Evolutionary conservation across 1,140 invertebrate genomes (phyloP), one percentile per base, ranked within the genome.

Genomic region (Coptotermes formosanus): DNA sequence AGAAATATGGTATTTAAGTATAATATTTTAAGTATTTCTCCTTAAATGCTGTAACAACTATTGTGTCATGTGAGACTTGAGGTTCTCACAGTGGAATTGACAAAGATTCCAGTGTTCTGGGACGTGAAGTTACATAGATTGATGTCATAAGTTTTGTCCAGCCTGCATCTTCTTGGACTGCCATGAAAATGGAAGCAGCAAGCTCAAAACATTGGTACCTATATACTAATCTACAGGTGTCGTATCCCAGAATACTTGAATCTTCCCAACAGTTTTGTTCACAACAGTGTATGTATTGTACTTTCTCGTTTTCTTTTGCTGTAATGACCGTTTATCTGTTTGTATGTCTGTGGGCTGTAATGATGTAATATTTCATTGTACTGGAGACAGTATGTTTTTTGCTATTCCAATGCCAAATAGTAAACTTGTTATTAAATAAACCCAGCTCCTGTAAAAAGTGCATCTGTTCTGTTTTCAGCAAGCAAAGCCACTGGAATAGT

Each of bases 361-460:
- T 75, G 64, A 75, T 64, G 59, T 64, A 64, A 16, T 64, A 21
- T 64, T 64, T 64, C 59, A 64, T 75, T 75, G 64, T 75, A 75
- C 25, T 75, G 64, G 64, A 75, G 25, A 75, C 64, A 75, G 16
- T 6, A 75, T 30, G n/a, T 75, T 75, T 75, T 75, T 75, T 38
- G 64, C 64, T 30, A 75, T 75, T 25, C 64, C n/a, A 75, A 75
- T 75, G n/a, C 64, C 64, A 75, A 75, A 75, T 75, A 75, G 64
- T 75, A 75, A 25, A 75, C 64, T 75, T 75, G 64, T 75, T 75
- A 75, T 75, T 75, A 75, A 75, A 75, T 75, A 30, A 75, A 75
- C 8, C 25, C 25, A 75, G 64, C n/a, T 75, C 64, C n/a, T 75
- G 25, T 75, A 75, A 75, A 75, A 8, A 75, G 7, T 75, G 64